Percentiles rank a stretch among this genome's conserved stretches.
These are phyloP conservation scores for Dascillus cervinus DNA, from an alignment of 2,888 invertebrate species.

Conservation along the genomic window DNA sequence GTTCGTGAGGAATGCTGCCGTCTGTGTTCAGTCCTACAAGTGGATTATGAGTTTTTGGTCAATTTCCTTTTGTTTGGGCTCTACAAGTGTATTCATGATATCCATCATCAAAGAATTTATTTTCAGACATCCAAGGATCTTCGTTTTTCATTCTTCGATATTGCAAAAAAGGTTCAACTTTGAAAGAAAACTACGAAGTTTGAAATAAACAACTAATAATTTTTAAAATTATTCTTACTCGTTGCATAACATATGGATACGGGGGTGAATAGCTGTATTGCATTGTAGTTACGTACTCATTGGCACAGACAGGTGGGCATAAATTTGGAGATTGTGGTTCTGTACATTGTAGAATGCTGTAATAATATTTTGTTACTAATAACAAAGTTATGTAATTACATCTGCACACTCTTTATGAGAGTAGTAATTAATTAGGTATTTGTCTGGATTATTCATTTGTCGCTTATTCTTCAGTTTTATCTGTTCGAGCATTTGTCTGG, in stretches of 20 bases:
- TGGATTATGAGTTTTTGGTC: slow-evolving; percentile 25
- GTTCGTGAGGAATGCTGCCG: slow-evolving; percentile 18
- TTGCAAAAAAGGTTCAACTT: slow-evolving; percentile 25
- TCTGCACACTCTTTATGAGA: slow-evolving; percentile 25
- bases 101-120: slow-evolving; percentile 31
- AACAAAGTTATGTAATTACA: too few species aligned
- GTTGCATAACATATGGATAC: slow-evolving; percentile 41
- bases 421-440: slow-evolving; percentile 24
- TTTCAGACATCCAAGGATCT: slow-evolving; percentile 10
- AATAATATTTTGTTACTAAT: too few species aligned
- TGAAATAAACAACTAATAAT: not conserved
- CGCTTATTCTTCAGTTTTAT: slow-evolving; percentile 39
- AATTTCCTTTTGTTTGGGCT: slow-evolving; percentile 17
- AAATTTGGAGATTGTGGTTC: too few species aligned
- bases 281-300: slow-evolving; percentile 46
- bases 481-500: slow-evolving; percentile 45
- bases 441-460: slow-evolving; percentile 36
- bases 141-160: slow-evolving; percentile 24
- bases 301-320: slow-evolving; percentile 21
- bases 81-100: slow-evolving; percentile 17
- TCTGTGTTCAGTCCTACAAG: slow-evolving; percentile 25
- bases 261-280: slow-evolving; percentile 49
- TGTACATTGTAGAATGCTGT: too few species aligned
- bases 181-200: slow-evolving; percentile 27
- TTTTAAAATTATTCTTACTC: slow-evolving; percentile 34